phyloP scores from a whole-genome alignment of 2,888 invertebrate genomes.

The Melinopterus prodromus region DNA sequence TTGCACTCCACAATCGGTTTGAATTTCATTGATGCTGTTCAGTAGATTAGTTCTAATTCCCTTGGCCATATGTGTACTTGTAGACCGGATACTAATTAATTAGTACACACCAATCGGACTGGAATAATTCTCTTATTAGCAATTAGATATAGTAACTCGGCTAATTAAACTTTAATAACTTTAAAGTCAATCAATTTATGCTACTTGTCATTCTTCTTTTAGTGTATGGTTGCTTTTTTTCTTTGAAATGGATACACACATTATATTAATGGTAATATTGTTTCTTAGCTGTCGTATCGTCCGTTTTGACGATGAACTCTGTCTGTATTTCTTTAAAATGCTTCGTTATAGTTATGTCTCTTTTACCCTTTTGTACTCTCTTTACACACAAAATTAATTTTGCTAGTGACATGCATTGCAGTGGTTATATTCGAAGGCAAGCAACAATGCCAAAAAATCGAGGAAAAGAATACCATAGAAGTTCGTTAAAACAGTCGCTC shows the following conservation, averaged over 20 bases:
- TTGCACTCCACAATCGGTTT: not conserved
- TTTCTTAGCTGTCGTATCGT: too few relatives aligned
- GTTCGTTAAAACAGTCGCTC: not conserved
- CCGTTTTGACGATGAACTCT: too few relatives aligned
- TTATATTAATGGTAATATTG: too few relatives aligned
- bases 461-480: not conserved
- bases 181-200: not conserved
- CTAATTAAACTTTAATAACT: not conserved
- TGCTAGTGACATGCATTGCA: not conserved
- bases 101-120: constrained; percentile 40
- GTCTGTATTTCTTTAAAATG: too few relatives aligned
- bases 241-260: too few relatives aligned
- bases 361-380: too few relatives aligned
- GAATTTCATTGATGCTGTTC: not conserved
- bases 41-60: not conserved
- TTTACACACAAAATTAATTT: not conserved
- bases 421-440: too few relatives aligned
- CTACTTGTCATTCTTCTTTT: not conserved
- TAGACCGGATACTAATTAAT: constrained; percentile 41
- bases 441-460: not conserved
- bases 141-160: constrained; percentile 11
- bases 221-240: too few relatives aligned
- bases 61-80: not conserved
- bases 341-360: too few relatives aligned
- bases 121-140: constrained; percentile 42